Conservation (phyloP, 2,888 invertebrate genomes). For the Pterobdella sp. region DNA sequence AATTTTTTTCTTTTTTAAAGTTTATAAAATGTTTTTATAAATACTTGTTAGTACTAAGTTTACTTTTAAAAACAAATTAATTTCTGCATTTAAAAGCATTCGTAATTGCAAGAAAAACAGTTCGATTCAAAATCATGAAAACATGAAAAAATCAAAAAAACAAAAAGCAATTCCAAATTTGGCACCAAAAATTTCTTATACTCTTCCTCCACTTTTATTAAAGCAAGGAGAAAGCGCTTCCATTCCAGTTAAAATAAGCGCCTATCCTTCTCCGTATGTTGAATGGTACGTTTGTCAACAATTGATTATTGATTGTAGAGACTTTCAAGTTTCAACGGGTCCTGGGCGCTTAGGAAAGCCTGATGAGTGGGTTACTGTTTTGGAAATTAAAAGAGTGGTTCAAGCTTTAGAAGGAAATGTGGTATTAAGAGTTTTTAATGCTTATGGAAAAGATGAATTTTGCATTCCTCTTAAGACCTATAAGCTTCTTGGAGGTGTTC, state of each 20-base stretch:
- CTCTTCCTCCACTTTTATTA: constrained; percentile 23
- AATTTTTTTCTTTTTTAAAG: too few species aligned
- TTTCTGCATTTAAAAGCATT: not conserved
- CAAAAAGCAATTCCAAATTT: not conserved
- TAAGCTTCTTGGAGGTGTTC: not conserved
- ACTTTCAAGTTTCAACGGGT: constrained; percentile 17
- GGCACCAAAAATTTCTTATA: constrained; percentile 20
- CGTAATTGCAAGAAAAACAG: not conserved
- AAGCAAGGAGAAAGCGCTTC: constrained; percentile 21
- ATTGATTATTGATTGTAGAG: not conserved
- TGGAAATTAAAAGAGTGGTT: not conserved
- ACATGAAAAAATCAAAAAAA: not conserved
- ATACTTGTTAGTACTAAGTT: too few species aligned
- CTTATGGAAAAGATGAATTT: not conserved
- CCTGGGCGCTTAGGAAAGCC: not conserved
- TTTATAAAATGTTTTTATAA: too few species aligned
- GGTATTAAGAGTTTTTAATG: not conserved
- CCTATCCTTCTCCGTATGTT: not conserved
- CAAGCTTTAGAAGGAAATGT: constrained; percentile 1
- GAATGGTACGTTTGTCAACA: constrained; percentile 10
- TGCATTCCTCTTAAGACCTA: not conserved
- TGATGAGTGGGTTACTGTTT: not conserved
- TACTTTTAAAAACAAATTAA: not conserved
- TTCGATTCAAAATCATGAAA: not conserved
- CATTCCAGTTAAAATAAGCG: constrained; percentile 23